phyloP scores from a whole-genome alignment of 1,140 invertebrate species.

The Sinonovacula constricta region DNA sequence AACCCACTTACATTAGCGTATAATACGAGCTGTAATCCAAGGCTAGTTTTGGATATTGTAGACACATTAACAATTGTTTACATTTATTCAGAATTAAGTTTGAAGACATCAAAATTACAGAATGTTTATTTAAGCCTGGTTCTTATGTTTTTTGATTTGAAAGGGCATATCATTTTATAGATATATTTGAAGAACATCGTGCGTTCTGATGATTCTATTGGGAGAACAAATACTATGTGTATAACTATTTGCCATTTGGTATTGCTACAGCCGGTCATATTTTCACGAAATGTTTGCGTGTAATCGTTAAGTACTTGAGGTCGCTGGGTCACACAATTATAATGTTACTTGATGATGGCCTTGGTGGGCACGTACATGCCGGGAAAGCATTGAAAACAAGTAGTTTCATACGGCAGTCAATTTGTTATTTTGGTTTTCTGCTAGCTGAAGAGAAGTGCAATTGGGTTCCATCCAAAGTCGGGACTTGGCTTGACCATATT shows the following conservation, averaged over 20 bases:
- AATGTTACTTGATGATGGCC: slow-evolving; percentile 40
- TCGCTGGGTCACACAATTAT: slow-evolving; percentile 28
- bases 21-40: too few relatives aligned
- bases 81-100: slow-evolving; percentile 47
- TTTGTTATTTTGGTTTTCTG: slow-evolving; percentile 27
- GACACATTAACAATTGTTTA: slow-evolving; percentile 47
- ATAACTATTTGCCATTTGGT: slow-evolving; percentile 45
- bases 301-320: slow-evolving; percentile 13
- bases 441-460: slow-evolving; percentile 41
- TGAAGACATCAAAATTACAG: slow-evolving; percentile 33
- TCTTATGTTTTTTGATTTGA: slow-evolving; percentile 51
- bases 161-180: slow-evolving; percentile 51
- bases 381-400: neutral
- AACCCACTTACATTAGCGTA: too few relatives aligned
- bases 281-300: slow-evolving; percentile 21
- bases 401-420: neutral
- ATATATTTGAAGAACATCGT: slow-evolving; percentile 27
- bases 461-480: slow-evolving; percentile 14
- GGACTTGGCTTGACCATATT: slow-evolving; percentile 22
- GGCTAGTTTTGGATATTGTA: too few relatives aligned
- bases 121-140: slow-evolving; percentile 12
- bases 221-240: slow-evolving; percentile 31
- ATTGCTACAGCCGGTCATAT: slow-evolving; percentile 31
- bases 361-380: slow-evolving; percentile 7
- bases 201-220: slow-evolving; percentile 46